Percentiles rank a stretch among this genome's conserved stretches.
phyloP scores from a whole-genome alignment of 2,888 invertebrate genomes.

The Polydrusus pterygomalis region DNA sequence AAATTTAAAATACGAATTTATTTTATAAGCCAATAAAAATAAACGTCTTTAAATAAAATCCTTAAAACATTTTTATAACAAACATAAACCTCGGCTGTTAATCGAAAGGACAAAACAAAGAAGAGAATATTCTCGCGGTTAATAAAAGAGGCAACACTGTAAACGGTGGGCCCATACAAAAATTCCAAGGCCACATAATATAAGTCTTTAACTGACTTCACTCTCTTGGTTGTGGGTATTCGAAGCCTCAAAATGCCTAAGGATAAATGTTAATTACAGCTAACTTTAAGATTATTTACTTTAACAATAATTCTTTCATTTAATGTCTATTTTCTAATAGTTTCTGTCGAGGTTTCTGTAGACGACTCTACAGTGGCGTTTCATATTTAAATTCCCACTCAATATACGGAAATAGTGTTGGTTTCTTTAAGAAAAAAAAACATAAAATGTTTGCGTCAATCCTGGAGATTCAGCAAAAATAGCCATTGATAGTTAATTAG shows the following conservation, averaged over 20 bases:
- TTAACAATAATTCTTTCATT: conserved; percentile 35
- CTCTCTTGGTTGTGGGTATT: conserved; percentile 29
- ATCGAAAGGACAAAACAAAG: conserved; percentile 24
- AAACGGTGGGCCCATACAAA: conserved; percentile 65
- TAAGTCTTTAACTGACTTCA: conserved; percentile 62
- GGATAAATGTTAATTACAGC: conserved; percentile 44
- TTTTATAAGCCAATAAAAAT: conserved; percentile 39
- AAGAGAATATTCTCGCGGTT: conserved; percentile 29
- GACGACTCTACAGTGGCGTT: conserved; percentile 37
- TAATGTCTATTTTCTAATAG: conserved; percentile 39
- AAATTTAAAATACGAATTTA: conserved; percentile 32
- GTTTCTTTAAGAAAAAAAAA: too few species aligned
- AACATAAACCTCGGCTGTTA: conserved; percentile 7
- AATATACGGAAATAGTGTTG: too few species aligned
- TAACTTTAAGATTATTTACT: conserved; percentile 44
- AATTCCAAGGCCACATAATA: conserved; percentile 68
- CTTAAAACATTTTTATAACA: conserved; percentile 30
- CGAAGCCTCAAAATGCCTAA: conserved; percentile 38
- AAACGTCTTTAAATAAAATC: conserved; percentile 33
- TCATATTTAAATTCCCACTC: too few species aligned
- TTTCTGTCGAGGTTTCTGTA: conserved; percentile 40
- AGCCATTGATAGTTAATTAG: too few species aligned
- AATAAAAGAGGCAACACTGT: conserved; percentile 59
- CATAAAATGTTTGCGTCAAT: too few species aligned
- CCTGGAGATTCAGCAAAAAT: too few species aligned